Percentiles rank a stretch among this genome's conserved stretches.
phyloP scores from a whole-genome alignment of 2,888 invertebrate genomes.

The Papilio gigon region DNA sequence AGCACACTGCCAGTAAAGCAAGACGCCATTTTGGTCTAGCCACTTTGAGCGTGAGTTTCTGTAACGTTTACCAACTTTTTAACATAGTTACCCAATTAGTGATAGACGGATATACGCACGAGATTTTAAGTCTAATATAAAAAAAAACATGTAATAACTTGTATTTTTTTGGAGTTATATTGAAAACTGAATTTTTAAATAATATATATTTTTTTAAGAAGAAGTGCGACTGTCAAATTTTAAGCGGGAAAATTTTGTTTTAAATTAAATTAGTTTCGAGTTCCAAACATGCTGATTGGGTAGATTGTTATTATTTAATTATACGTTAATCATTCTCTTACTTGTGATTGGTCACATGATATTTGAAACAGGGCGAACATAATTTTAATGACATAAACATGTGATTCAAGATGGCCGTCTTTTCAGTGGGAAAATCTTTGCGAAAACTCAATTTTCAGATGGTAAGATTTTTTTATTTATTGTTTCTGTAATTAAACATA shows the following conservation, averaged over 20 bases:
- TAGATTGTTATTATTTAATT: slow-evolving; percentile 50
- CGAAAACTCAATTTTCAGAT: slow-evolving; percentile 50
- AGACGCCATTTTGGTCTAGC: slow-evolving; percentile 71
- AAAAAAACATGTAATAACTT: slow-evolving; percentile 25
- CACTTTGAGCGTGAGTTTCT: slow-evolving; percentile 53
- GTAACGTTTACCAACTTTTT: slow-evolving; percentile 54
- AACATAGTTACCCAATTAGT: slow-evolving; percentile 57
- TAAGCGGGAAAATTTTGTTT: slow-evolving; percentile 52
- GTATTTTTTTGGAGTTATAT: slow-evolving; percentile 16
- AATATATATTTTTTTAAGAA: background rate
- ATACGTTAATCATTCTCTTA: slow-evolving; percentile 54
- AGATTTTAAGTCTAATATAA: slow-evolving; percentile 46
- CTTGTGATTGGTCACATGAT: slow-evolving; percentile 77
- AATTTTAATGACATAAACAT: slow-evolving; percentile 65
- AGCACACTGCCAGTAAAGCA: slow-evolving; percentile 62
- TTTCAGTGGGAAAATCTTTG: slow-evolving; percentile 59
- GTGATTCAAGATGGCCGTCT: slow-evolving; percentile 78
- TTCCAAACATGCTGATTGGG: slow-evolving; percentile 52
- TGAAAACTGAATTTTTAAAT: background rate
- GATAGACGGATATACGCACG: slow-evolving; percentile 44
- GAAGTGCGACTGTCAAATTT: slow-evolving; percentile 52
- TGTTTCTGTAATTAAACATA: slow-evolving; percentile 34
- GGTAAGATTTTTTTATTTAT: slow-evolving; percentile 62
- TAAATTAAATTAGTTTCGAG: slow-evolving; percentile 44
- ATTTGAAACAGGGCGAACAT: slow-evolving; percentile 55